These are phyloP conservation scores for Mastomys natalensis DNA, from an alignment of 2,113 vertebrate genomes.

Conservation along the genomic window DNA sequence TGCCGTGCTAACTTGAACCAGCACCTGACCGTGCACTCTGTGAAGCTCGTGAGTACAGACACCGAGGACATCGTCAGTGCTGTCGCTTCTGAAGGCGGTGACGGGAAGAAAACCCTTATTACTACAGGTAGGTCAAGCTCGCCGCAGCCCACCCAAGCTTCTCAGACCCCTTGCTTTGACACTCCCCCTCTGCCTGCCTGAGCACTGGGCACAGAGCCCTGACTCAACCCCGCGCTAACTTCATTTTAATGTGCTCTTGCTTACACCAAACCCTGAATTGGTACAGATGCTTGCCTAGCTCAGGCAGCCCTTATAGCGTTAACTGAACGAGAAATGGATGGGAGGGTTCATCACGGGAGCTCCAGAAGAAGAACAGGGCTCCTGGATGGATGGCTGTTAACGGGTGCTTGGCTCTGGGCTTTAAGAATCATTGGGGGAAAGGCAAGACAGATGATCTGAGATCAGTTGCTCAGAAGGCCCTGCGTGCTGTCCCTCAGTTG, in stretches of 20 bases:
- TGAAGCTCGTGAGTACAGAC: conserved; percentile 98
- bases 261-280: neutral
- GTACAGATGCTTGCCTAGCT: neutral
- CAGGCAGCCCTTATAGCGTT: neutral
- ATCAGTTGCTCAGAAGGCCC: neutral
- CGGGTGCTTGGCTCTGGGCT: neutral
- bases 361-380: neutral
- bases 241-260: neutral
- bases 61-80: conserved; percentile 96
- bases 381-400: too few species aligned
- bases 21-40: conserved; percentile 98
- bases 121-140: conserved; percentile 93
- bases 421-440: neutral
- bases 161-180: neutral
- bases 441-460: too few species aligned
- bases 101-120: conserved; percentile 96
- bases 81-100: conserved; percentile 92
- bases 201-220: rapidly evolving
- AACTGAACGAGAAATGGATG: neutral
- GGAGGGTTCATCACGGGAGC: neutral
- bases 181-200: neutral
- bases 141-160: neutral
- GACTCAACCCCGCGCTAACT: rapidly evolving
- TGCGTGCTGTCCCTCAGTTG: neutral
- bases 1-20: conserved; percentile 99